Conservation (phyloP, 2,888 invertebrate species). For the Heteropelma amictum region DNA sequence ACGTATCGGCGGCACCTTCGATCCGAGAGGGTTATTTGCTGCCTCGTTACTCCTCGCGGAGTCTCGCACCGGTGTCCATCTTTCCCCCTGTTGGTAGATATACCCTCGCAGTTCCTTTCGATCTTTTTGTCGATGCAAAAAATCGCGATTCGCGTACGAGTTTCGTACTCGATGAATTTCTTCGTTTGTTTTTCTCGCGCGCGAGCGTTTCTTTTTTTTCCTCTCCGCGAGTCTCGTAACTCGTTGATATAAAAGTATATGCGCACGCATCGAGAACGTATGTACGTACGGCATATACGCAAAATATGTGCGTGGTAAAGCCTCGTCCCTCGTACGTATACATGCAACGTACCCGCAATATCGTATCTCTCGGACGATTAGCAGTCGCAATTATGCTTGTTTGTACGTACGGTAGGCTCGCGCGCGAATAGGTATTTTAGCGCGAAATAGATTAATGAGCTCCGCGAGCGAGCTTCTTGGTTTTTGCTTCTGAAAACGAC, state of each 20-base stretch:
- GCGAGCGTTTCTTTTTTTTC: slow-evolving; percentile 15
- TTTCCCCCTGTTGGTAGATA: neutral
- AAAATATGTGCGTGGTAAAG: slow-evolving; percentile 46
- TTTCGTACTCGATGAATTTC: no score
- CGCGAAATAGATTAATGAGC: slow-evolving; percentile 54
- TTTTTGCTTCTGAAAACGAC: slow-evolving; percentile 34
- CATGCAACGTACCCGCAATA: slow-evolving; percentile 42
- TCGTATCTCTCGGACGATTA: slow-evolving; percentile 50
- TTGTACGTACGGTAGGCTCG: slow-evolving; percentile 32
- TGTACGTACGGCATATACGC: no score
- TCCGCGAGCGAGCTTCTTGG: slow-evolving; percentile 13
- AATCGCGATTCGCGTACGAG: no score
- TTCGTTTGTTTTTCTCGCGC: neutral
- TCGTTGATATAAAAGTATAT: slow-evolving; percentile 21
- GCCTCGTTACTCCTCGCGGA: slow-evolving; percentile 67
- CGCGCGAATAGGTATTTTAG: slow-evolving; percentile 47
- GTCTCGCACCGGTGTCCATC: slow-evolving; percentile 33
- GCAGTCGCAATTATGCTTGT: slow-evolving; percentile 52
- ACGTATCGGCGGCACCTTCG: slow-evolving; percentile 20
- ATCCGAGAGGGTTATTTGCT: slow-evolving; percentile 46
- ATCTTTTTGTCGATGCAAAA: no score
- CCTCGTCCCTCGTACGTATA: slow-evolving; percentile 28
- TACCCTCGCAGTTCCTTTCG: neutral
- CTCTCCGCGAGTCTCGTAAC: slow-evolving; percentile 45
- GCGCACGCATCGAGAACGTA: neutral